Evolutionary conservation across 2,888 invertebrate genomes (phyloP).

Genomic region (Julus scanicus): DNA sequence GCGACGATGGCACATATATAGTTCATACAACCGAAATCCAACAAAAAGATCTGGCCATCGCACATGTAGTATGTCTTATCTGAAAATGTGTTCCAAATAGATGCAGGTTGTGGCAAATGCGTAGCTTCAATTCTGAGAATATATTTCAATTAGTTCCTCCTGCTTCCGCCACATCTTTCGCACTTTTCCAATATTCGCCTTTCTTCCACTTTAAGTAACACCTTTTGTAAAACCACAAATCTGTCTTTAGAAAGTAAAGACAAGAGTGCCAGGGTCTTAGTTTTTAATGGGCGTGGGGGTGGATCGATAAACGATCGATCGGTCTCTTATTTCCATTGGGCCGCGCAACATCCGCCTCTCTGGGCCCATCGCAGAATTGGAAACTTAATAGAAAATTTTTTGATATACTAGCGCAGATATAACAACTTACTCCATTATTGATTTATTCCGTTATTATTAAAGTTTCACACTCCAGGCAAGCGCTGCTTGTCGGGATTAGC

Average conservation of each 20-base stretch:
- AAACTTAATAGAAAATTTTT: conserved; percentile 36
- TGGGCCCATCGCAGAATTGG: background rate
- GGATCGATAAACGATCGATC: conserved; percentile 14
- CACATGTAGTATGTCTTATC: background rate
- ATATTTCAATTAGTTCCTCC: background rate
- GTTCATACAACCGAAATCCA: background rate
- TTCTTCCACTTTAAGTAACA: conserved; percentile 13
- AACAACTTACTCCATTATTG: conserved; percentile 29
- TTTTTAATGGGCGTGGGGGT: conserved; percentile 14
- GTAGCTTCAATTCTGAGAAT: background rate
- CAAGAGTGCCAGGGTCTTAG: conserved; percentile 24
- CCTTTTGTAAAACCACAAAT: conserved; percentile 27
- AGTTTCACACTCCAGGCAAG: conserved; percentile 34
- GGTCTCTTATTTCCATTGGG: background rate
- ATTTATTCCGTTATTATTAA: conserved; percentile 34
- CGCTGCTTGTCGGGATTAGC: background rate
- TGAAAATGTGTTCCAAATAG: background rate
- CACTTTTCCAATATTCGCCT: background rate
- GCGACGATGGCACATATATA: background rate
- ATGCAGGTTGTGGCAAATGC: no score
- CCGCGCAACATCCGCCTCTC: background rate
- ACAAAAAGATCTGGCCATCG: background rate
- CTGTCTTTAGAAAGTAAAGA: conserved; percentile 22
- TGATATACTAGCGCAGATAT: conserved; percentile 14
- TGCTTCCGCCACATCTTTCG: background rate